Percentiles rank a stretch among this genome's conserved stretches.
These are phyloP conservation scores for Talpa occidentalis DNA, from an alignment of 2,113 vertebrate species.

Conservation along the genomic window DNA sequence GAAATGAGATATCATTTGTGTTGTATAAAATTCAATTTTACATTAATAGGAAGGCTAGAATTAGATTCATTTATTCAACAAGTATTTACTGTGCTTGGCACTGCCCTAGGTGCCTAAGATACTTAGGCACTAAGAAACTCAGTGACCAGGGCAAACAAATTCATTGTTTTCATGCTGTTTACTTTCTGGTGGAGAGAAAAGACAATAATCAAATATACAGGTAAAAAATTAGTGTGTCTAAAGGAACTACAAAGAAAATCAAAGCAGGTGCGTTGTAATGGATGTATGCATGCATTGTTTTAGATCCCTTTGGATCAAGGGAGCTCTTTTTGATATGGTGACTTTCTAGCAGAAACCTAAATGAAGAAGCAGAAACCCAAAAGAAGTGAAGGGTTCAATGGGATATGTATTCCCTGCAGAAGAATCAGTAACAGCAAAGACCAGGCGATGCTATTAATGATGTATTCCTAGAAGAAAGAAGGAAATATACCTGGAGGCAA, in stretches of 20 bases:
- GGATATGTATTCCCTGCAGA: background rate
- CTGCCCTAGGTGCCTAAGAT: background rate
- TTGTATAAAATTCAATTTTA: slow-evolving; percentile 17
- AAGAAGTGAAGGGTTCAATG: background rate
- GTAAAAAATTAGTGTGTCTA: background rate
- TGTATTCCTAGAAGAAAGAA: background rate
- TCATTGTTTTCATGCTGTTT: background rate
- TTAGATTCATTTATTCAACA: background rate
- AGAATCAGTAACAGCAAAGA: background rate
- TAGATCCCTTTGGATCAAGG: background rate
- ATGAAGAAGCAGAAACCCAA: background rate
- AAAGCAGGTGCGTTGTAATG: background rate
- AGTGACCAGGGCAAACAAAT: background rate
- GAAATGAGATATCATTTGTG: slow-evolving; percentile 32
- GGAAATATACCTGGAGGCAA: background rate
- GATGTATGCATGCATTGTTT: background rate
- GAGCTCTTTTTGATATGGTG: background rate
- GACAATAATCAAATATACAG: background rate
- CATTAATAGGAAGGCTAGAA: background rate
- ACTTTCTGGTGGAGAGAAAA: background rate
- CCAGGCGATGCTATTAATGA: background rate
- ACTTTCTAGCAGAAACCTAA: background rate
- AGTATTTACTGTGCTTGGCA: background rate
- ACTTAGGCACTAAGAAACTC: background rate
- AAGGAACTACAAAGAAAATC: slow-evolving; percentile 20